phyloP scores from a whole-genome alignment of 2,797 vertebrate species.

The Acrossocheilus fasciatus region DNA sequence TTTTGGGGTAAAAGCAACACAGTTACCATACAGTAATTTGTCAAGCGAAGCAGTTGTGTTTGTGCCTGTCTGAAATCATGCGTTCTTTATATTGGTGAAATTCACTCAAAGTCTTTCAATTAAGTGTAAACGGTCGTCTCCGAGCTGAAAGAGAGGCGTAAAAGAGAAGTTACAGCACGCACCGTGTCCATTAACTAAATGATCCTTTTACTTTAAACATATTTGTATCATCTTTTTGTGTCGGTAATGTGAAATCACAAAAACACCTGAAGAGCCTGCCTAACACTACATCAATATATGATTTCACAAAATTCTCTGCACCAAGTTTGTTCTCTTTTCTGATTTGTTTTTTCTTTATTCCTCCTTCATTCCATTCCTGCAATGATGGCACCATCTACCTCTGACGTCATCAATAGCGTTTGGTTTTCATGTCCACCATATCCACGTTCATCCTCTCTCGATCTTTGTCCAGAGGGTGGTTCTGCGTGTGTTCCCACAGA shows the following conservation, averaged over 20 bases:
- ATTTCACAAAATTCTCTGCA: conserved; percentile 19
- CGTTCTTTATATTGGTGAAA: conserved; percentile 49
- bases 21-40: conserved; percentile 13
- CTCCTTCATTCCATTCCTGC: not conserved
- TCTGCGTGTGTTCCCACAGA: conserved; percentile 89
- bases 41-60: conserved; percentile 25
- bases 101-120: conserved; percentile 39
- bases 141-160: not conserved
- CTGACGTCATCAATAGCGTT: conserved; percentile 33
- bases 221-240: conserved; percentile 21
- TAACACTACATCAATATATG: conserved; percentile 4
- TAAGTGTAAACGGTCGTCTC: conserved; percentile 1
- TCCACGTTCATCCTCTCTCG: conserved; percentile 68
- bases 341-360: conserved; percentile 7
- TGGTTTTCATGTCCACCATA: conserved; percentile 37
- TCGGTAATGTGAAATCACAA: conserved; percentile 23
- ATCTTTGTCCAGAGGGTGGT: conserved; percentile 83
- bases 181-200: conserved; percentile 5
- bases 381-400: conserved; percentile 51
- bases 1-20: conserved; percentile 48
- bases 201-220: conserved; percentile 6
- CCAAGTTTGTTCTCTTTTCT: not conserved
- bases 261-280: conserved; percentile 9
- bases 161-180: conserved; percentile 42
- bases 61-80: conserved; percentile 44